Evolutionary conservation across 2,797 vertebrate species (phyloP), one percentile per base, ranked within the genome.

Genomic region (Myoxocephalus aenaeus): DNA sequence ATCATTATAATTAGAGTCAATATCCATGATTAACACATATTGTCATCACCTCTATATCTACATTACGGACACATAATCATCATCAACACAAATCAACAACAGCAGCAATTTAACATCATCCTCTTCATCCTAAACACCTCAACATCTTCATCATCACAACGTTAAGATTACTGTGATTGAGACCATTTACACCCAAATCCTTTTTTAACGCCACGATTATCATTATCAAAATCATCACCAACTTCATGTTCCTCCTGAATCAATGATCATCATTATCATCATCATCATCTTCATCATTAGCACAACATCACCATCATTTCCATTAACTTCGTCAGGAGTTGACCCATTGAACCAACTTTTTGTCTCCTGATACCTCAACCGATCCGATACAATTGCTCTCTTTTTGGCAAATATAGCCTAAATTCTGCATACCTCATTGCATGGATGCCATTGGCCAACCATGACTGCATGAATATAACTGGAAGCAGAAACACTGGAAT

Each of bases 1-100:
- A 56, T 51, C n/a, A 75, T 67, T 38, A 59, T 48, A 15, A 42
- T 14, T 7, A 14, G 9, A 7, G 17, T 61, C 40, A 70, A 20
- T 56, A 50, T 71, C 53, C 6, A 27, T n/a, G 25, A 66, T 77
- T 29, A 29, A 32, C 48, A 58, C 22, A 27, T 18, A 32, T 73
- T 1, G 2, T 57, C 58, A 70, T 64, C 65, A 40, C 7, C 13
- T 63, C n/a, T 50, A 40, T 62, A 63, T 48, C 51, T 54, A 63
- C 7, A 27, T 29, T 51, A 63, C 14, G 12, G 11, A 25, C 61
- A 65, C 36, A 17, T 51, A 1, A 66, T 17, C 25, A 42, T 57
- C 12, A 56, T 79, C 20, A 67, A 18, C 63, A 70, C 32, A 57
- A 56, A 61, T 65, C 38, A 32, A 18, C 25, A 65, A 15, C 68